A percentile compares a stretch with the other conserved stretches of the same genome.
These are phyloP conservation scores for Tachystola acroxantha DNA, from an alignment of 2,888 invertebrate species.

Conservation along the genomic window DNA sequence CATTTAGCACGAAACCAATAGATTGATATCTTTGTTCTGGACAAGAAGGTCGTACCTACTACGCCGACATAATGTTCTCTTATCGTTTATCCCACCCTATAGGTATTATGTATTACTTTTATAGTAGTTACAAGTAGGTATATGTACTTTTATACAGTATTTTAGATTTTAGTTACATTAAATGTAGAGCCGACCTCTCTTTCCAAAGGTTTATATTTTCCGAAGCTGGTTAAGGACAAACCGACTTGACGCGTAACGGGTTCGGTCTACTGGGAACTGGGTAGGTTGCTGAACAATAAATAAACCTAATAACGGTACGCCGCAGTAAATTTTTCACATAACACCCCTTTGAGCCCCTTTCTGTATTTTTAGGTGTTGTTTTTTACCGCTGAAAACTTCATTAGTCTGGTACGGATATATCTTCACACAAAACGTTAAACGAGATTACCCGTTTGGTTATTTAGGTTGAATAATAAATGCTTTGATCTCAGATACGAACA, in stretches of 20 bases:
- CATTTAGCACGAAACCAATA: slow-evolving; percentile 11
- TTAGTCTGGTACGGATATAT: not conserved
- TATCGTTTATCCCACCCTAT: too few relatives aligned
- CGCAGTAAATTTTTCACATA: slow-evolving; percentile 27
- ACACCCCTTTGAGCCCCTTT: slow-evolving; percentile 23
- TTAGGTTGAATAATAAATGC: slow-evolving; percentile 2
- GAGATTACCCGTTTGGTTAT: slow-evolving; percentile 11
- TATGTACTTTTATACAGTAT: too few relatives aligned
- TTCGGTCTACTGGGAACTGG: slow-evolving; percentile 17
- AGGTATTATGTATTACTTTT: too few relatives aligned
- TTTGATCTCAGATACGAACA: slow-evolving; percentile 8
- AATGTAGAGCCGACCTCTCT: too few relatives aligned
- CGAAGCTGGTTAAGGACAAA: slow-evolving; percentile 13
- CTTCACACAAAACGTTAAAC: too few relatives aligned
- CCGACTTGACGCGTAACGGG: slow-evolving; percentile 13
- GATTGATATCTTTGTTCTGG: slow-evolving; percentile 4
- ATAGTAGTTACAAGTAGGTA: too few relatives aligned
- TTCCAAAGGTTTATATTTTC: slow-evolving; percentile 1
- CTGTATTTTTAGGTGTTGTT: slow-evolving; percentile 16
- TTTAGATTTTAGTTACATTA: too few relatives aligned
- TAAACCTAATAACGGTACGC: slow-evolving; percentile 28
- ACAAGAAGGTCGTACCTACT: not conserved
- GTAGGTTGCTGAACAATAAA: slow-evolving; percentile 22
- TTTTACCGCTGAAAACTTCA: slow-evolving; percentile 15
- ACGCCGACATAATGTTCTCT: not conserved